Percentiles rank a stretch among this genome's conserved stretches.
Evolutionary conservation across 92 coral and sea anemone genomes (phyloP).

Genomic region (Bergia puertoricense): DNA sequence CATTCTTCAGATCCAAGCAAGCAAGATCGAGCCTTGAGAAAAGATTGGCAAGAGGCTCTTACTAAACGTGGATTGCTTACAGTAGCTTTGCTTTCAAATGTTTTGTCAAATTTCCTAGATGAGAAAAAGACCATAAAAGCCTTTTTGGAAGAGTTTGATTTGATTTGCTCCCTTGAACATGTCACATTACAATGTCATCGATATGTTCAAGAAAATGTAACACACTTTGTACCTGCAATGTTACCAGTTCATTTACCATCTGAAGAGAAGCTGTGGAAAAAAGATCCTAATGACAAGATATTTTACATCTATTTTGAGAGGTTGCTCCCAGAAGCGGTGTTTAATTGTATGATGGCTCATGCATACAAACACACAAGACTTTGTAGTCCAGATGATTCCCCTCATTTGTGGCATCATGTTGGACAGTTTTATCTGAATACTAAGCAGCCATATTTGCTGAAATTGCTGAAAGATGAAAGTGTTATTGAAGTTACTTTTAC

Average conservation of each 20-base stretch:
- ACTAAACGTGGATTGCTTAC: background rate
- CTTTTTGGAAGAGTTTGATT: slow-evolving; percentile 54
- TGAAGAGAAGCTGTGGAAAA: background rate
- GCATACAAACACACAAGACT: slow-evolving; percentile 10
- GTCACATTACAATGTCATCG: background rate
- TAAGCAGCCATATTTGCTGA: background rate
- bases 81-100: background rate
- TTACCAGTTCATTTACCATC: background rate
- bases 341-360: background rate
- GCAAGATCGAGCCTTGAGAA: background rate
- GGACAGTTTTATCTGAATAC: background rate
- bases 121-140: slow-evolving; percentile 32
- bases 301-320: slow-evolving; percentile 7
- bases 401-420: background rate
- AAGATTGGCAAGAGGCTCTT: slow-evolving; percentile 3
- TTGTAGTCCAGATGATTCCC: background rate
- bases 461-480: background rate
- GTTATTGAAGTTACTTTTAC: background rate
- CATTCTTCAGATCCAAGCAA: background rate
- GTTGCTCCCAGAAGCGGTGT: background rate
- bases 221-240: slow-evolving; percentile 9
- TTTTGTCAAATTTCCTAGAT: background rate
- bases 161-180: slow-evolving; percentile 44
- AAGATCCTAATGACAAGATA: background rate
- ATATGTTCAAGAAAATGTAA: background rate